These are phyloP conservation scores for Nomia melanderi DNA, from an alignment of 1,140 invertebrate species.

Conservation along the genomic window DNA sequence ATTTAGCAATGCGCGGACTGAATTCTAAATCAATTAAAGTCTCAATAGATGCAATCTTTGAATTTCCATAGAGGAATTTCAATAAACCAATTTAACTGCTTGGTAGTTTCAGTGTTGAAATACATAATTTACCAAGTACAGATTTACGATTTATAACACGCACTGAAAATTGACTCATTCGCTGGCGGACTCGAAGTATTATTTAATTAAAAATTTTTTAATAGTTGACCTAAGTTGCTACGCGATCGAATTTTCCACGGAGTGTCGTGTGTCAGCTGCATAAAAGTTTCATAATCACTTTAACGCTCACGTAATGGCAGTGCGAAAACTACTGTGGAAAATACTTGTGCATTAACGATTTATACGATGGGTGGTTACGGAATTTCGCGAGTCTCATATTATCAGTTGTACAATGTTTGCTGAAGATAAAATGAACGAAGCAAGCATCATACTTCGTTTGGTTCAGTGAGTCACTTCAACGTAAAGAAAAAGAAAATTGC, in stretches of 20 bases:
- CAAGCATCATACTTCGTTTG: neutral
- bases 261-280: neutral
- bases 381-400: slow-evolving; percentile 1
- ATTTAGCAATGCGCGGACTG: too few relatives aligned
- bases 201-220: neutral
- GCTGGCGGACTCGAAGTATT: too few relatives aligned
- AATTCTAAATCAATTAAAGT: too few relatives aligned
- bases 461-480: too few relatives aligned
- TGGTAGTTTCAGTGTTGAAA: too few relatives aligned
- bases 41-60: too few relatives aligned
- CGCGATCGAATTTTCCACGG: slow-evolving; percentile 4
- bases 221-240: neutral
- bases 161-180: too few relatives aligned
- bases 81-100: too few relatives aligned
- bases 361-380: neutral
- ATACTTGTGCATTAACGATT: neutral
- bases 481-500: too few relatives aligned
- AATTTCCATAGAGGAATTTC: too few relatives aligned
- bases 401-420: slow-evolving; percentile 30
- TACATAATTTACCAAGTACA: too few relatives aligned
- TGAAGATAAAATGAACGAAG: slow-evolving; percentile 29
- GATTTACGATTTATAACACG: too few relatives aligned
- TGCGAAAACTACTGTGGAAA: slow-evolving; percentile 17
- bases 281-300: slow-evolving; percentile 14
- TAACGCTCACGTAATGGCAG: slow-evolving; percentile 22